Evolutionary conservation across 2,113 vertebrate species (phyloP), one percentile per base, ranked within the genome.

Genomic region (Delphinapterus leucas): DNA sequence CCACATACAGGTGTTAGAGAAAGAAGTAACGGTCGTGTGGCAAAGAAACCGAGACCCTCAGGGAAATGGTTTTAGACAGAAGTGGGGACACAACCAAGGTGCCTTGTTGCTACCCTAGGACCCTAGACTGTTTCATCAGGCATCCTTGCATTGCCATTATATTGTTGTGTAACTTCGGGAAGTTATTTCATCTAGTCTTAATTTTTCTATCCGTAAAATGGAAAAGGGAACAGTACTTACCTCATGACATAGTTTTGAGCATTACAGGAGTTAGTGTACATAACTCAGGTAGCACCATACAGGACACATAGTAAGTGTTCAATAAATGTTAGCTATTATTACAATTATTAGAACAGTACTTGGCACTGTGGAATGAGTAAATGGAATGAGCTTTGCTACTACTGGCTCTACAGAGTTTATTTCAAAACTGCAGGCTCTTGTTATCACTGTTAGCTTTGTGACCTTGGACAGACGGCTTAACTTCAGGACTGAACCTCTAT

Each of bases 341-440:
- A 77, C 31, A 88, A 18, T 83, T 71, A 28, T 65, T 61, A 89
- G 76, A 77, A 47, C 61, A 58, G 47, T 71, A 41, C 25, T 47
- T 87, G 61, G 9, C 77, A 85, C 65, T 38, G 36, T 86, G 41
- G 38, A 82, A 76, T 82, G 67, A 86, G 60, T 79, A 44, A 53
- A 92, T 15, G 2, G 36, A 80, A 93, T 83, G 55, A 95, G n/a
- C 26, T 82, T 87, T 83, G 63, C 65, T 88, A 49, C 60, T 63
- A 73, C 15, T 67, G 17, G 18, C 44, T 88, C 38, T 70, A 26
- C 8, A 80, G 80, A 84, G 41, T 95, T 96, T 76, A 63, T 93
- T 95, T 96, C 61, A 93, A 96, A 92, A 79, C 68, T 85, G 41
- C 12, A 80, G 47, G 31, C 36, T 96, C 38, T 90, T n/a, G 36